Base-by-base conservation (phyloP, 2,888 invertebrate genomes). In the Lomographa bimaculata region DNA sequence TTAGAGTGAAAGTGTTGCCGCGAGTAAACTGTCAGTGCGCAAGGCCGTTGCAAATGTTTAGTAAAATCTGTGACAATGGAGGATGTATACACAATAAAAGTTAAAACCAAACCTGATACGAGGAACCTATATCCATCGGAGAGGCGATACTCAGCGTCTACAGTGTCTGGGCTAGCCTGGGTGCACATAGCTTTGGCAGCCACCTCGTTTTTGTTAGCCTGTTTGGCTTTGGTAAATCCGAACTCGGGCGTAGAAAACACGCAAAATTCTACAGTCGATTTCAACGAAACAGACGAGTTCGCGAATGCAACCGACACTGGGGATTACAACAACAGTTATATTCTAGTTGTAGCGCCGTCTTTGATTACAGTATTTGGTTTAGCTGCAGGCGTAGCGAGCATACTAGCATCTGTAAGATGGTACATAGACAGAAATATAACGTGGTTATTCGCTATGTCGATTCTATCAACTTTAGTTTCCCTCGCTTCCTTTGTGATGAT, bases 1-100 rank as follows among this genome's bases (percentile, higher is more conserved):
- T 35, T 29, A 5, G 1, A 35, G 42, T 42, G 42, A 42, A 42
- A 42, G 42, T 36, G 26, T 8, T 42, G 9, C 16, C 7, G 9
- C 5, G 16, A 7, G 29, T 7, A 11, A 19, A 17, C 35, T 4
- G 42, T 26, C 11, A 25, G 20, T 36, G 11, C 21, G 23, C 54
- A 52, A 54, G 52, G 54, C 18, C 42, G 32, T 10, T 26, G 27
- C 34, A 40, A 44, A 44, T 44, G 26, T 21, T 30, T 14, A 17
- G 12, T 28, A 44, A 51, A 18, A 53, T 50, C 42, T 20, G 27
- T 48, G 46, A 38, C 20, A 24, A 93, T 93, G 92, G 92, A 93
- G 82, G 92, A 92, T 75, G 91, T 93, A 7, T 93, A 92, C 64
- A 92, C 93, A 52, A 91, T 93, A 44, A 92, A 91, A 82, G 92